Evolutionary conservation across 2,113 vertebrate genomes (phyloP).

Genomic region (Anolis carolinensis): DNA sequence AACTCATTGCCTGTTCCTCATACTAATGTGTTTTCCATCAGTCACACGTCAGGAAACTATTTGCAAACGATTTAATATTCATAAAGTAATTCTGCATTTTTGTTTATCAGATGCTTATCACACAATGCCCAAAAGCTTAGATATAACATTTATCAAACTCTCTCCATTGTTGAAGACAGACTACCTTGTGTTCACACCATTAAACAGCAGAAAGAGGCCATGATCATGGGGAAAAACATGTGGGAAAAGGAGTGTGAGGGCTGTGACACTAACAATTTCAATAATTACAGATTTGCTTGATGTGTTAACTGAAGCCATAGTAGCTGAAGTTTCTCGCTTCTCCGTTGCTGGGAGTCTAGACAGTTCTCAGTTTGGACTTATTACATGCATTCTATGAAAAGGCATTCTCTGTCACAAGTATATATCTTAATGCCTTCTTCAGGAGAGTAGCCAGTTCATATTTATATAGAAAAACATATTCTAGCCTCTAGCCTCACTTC

Average conservation of each 20-base stretch:
- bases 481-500: background rate
- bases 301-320: background rate
- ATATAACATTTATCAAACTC: conserved; percentile 31
- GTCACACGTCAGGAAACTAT: conserved; percentile 55
- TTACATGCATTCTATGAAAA: background rate
- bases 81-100: conserved; percentile 56
- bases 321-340: background rate
- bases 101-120: conserved; percentile 43
- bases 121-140: conserved; percentile 17
- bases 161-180: conserved; percentile 11
- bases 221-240: background rate
- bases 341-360: too few species aligned
- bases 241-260: background rate
- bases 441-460: background rate
- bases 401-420: background rate
- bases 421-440: too few species aligned
- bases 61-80: conserved; percentile 56
- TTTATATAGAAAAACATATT: too few species aligned
- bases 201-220: background rate
- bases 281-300: background rate
- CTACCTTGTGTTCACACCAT: background rate
- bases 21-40: conserved; percentile 52
- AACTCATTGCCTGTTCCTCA: conserved; percentile 50
- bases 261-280: background rate
- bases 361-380: too few species aligned